These are phyloP conservation scores for Acipenser oxyrinchus DNA, from an alignment of 2,797 vertebrate genomes.

Conservation along the genomic window DNA sequence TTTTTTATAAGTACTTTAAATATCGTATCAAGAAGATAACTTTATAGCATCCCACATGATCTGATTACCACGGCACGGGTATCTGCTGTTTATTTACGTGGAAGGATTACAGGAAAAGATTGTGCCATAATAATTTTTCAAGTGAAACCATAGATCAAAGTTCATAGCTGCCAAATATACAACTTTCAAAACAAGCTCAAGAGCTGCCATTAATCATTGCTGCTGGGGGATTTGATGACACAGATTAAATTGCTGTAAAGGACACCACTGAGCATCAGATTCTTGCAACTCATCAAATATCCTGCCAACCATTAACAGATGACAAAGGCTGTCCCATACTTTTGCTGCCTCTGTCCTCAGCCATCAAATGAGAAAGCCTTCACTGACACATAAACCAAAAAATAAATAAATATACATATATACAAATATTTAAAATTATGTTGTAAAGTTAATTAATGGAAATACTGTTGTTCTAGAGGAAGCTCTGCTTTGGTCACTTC, in stretches of 20 bases:
- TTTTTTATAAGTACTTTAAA: slow-evolving; percentile 42
- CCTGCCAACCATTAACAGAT: slow-evolving; percentile 73
- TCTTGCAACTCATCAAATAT: slow-evolving; percentile 93
- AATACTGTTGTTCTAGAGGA: too few species aligned
- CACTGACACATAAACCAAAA: slow-evolving; percentile 44
- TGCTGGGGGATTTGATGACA: slow-evolving; percentile 86
- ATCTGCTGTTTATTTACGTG: slow-evolving; percentile 54
- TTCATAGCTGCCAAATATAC: slow-evolving; percentile 72
- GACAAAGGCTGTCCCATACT: slow-evolving; percentile 41
- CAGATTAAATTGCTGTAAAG: slow-evolving; percentile 85
- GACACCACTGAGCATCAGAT: slow-evolving; percentile 80
- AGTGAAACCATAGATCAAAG: slow-evolving; percentile 64
- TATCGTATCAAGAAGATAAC: slow-evolving; percentile 38
- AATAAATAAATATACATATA: too few species aligned
- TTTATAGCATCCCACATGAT: slow-evolving; percentile 39
- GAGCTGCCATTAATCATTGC: slow-evolving; percentile 77
- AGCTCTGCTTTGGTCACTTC: too few species aligned
- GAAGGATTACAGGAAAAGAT: slow-evolving; percentile 68
- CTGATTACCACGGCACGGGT: slow-evolving; percentile 34
- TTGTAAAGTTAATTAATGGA: too few species aligned
- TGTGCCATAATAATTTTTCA: slow-evolving; percentile 66
- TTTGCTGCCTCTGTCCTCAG: slow-evolving; percentile 32
- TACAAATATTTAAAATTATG: too few species aligned
- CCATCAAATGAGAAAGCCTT: neutral
- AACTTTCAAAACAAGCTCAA: slow-evolving; percentile 65